Conservation (phyloP, 2,888 invertebrate genomes). For the Eustalomyia histrio region DNA sequence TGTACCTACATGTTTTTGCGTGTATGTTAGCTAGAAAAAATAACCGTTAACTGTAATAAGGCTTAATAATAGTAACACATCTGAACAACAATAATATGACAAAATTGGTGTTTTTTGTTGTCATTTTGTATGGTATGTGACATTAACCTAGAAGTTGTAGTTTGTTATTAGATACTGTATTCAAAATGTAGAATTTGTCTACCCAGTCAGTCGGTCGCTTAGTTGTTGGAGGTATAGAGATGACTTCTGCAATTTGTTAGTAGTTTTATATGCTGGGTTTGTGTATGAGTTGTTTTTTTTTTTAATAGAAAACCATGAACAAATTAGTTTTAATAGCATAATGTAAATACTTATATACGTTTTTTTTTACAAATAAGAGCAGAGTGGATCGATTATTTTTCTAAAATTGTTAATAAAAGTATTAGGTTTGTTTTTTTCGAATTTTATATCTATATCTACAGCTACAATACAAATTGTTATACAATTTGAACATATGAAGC, state of each 20-base stretch:
- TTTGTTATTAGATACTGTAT: not conserved
- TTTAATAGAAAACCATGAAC: constrained; percentile 38
- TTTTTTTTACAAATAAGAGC: too few species aligned
- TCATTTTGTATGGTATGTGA: constrained; percentile 6
- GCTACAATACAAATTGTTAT: too few species aligned
- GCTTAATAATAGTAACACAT: constrained; percentile 39
- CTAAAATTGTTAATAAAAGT: too few species aligned
- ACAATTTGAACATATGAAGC: too few species aligned
- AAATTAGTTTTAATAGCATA: constrained; percentile 42
- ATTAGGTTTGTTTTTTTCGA: too few species aligned
- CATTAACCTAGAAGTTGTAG: constrained; percentile 49
- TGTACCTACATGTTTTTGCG: too few species aligned
- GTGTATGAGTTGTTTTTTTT: not conserved
- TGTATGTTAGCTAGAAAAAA: not conserved
- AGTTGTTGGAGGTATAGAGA: constrained; percentile 8
- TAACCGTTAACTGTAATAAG: constrained; percentile 48
- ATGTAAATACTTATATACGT: not conserved
- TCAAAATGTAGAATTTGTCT: not conserved
- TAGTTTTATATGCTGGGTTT: not conserved
- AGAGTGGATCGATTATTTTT: too few species aligned
- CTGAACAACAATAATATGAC: constrained; percentile 5
- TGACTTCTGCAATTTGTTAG: not conserved
- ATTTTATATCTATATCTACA: too few species aligned
- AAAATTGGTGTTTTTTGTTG: constrained; percentile 24
- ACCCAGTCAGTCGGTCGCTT: not conserved